Percentiles rank a stretch among this genome's conserved stretches.
Evolutionary conservation across 2,888 invertebrate species (phyloP).

Genomic region (Junonia oenone): DNA sequence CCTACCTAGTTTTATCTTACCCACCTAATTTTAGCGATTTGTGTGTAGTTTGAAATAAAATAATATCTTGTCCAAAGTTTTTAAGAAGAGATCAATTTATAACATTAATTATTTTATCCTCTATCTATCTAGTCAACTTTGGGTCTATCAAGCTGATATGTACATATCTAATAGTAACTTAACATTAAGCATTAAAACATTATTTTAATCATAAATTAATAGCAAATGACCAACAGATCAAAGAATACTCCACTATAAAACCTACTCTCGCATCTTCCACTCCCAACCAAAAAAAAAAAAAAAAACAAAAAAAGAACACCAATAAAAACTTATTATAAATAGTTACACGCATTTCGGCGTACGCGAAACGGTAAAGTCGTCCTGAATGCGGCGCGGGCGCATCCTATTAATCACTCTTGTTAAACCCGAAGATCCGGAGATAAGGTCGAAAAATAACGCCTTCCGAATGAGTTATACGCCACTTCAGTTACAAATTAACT

Average conservation of each 20-base stretch:
- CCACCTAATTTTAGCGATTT: no score
- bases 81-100: no score
- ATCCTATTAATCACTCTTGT: conserved; percentile 69
- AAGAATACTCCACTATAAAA: not conserved
- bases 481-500: conserved; percentile 54
- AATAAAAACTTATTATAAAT: conserved; percentile 17
- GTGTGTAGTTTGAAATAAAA: no score
- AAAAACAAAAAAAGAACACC: not conserved
- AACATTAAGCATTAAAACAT: no score
- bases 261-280: not conserved
- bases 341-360: conserved; percentile 33
- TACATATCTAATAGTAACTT: no score
- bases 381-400: conserved; percentile 47
- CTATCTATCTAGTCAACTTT: no score
- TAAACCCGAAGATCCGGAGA: conserved; percentile 58
- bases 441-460: conserved; percentile 68
- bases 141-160: no score
- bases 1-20: no score
- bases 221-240: no score
- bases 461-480: conserved; percentile 48
- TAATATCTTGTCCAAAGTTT: no score
- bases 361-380: conserved; percentile 50
- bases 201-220: no score
- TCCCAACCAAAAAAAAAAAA: not conserved
- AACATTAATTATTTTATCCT: no score